Conservation (phyloP, 2,113 vertebrate genomes). For the Eudyptes chrysolophus region DNA sequence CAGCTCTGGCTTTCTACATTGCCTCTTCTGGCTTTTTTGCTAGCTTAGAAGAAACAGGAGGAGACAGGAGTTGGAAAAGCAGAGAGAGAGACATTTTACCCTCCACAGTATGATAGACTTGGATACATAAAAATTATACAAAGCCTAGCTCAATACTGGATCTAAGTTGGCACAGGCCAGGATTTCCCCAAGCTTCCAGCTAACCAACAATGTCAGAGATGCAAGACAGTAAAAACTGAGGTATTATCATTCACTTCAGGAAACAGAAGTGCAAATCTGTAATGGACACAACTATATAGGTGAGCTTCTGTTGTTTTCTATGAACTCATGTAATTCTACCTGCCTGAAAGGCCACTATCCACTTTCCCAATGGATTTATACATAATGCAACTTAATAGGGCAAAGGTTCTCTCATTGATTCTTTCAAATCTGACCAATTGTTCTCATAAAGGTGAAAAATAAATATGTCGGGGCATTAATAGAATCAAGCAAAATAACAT, state of each 20-base stretch:
- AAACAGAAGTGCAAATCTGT: background rate
- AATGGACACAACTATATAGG: background rate
- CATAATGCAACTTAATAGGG: background rate
- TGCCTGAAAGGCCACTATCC: background rate
- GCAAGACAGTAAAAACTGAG: background rate
- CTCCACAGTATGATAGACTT: no score
- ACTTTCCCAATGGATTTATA: background rate
- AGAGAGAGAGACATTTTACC: background rate
- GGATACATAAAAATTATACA: background rate
- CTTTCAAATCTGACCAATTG: background rate
- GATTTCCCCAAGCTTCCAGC: background rate
- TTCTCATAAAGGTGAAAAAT: background rate
- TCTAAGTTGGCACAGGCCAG: background rate
- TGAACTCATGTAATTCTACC: background rate
- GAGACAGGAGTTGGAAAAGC: background rate
- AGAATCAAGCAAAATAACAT: background rate
- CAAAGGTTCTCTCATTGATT: background rate
- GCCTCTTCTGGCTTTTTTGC: background rate
- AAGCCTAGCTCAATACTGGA: background rate
- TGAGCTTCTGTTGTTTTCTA: background rate
- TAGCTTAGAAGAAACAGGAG: background rate
- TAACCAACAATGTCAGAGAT: background rate
- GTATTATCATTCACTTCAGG: background rate
- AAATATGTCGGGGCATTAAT: background rate
- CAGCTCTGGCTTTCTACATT: background rate